Percentiles rank a stretch among this genome's conserved stretches.
phyloP scores from a whole-genome alignment of 1,140 invertebrate species.

The Hermatobates lingyangjiaoensis region DNA sequence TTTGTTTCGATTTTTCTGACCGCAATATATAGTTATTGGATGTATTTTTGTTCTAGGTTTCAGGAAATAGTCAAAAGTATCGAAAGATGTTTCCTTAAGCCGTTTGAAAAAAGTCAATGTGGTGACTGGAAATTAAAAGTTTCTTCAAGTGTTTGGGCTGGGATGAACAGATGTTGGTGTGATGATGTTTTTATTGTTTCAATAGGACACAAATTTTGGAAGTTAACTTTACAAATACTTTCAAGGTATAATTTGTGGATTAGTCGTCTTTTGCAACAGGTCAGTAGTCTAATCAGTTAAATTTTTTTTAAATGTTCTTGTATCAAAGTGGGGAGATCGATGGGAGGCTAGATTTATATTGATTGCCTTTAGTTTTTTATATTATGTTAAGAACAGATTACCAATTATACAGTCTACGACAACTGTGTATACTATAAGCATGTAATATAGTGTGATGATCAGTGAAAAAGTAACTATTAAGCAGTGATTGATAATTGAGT shows the following conservation, averaged over 20 bases:
- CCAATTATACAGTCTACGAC: no score
- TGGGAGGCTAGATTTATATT: no score
- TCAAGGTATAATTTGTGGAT: conserved; percentile 57
- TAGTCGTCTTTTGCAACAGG: conserved; percentile 24
- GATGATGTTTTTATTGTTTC: conserved; percentile 51
- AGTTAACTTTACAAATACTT: conserved; percentile 61
- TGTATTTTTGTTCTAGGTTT: conserved; percentile 38
- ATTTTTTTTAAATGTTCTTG: conserved; percentile 2
- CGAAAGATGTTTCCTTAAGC: conserved; percentile 34
- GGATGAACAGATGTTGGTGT: conserved; percentile 47
- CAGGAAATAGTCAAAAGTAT: conserved; percentile 66
- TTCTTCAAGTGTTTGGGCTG: conserved; percentile 33
- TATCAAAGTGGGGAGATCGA: neutral
- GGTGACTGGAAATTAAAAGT: conserved; percentile 10
- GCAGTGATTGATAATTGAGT: no score
- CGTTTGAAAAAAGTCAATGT: conserved; percentile 2
- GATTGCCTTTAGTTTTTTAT: no score
- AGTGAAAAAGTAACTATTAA: no score
- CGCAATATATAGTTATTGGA: no score
- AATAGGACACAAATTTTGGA: conserved; percentile 65
- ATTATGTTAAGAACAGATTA: no score
- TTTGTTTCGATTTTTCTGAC: no score
- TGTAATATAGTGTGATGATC: no score
- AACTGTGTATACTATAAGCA: no score
- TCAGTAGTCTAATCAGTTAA: conserved; percentile 11